Evolutionary conservation across 2,797 vertebrate species (phyloP), one percentile per base, ranked within the genome.

Genomic region (Ceryle rudis): DNA sequence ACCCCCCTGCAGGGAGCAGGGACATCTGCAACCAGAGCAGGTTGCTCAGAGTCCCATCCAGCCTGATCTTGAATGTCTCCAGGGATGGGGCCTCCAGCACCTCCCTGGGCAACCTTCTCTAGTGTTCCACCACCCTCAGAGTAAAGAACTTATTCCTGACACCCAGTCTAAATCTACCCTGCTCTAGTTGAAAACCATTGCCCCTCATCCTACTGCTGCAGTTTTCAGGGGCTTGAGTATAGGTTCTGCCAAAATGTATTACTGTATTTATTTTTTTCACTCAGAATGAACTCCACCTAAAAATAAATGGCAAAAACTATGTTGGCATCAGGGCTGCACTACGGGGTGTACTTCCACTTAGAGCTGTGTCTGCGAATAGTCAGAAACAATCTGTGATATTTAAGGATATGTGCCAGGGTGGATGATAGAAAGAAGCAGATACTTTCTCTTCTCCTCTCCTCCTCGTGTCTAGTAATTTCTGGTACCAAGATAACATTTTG

Each of bases 281-380:
- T 89, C 37, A 25, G 80, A 66, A 41, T 89, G 17, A 86, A 84
- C 55, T 84, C 61, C 65, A 78, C 71, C 90, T 95, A 92, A 95
- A 97, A 95, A 95, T 96, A 96, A 94, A 84, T 79, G 65, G 52
- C 46, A 86, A 75, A 91, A 96, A 7, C 51, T 33, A 2, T 71
- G 35, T 65, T 94, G 87, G 65, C 73, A 75, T 86, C 61, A 73
- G 70, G 51, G 37, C 58, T 44, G 42, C 23, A n/a, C 29, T 64
- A 6, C 31, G 44, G 88, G 54, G 6, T 93, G 17, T 72, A 23
- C 26, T 93, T 95, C 66, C 42, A 54, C 90, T 86, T 84, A 57
- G 79, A 96, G 19, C 62, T 79, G 4, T 72, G 81, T 70, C 89
- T 95, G 81, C 46, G 51, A 72, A 60, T 65, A 92, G 71, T 79